Base-by-base conservation (phyloP, 92 coral and sea anemone species). In the Umimayanthus chanpuru region DNA sequence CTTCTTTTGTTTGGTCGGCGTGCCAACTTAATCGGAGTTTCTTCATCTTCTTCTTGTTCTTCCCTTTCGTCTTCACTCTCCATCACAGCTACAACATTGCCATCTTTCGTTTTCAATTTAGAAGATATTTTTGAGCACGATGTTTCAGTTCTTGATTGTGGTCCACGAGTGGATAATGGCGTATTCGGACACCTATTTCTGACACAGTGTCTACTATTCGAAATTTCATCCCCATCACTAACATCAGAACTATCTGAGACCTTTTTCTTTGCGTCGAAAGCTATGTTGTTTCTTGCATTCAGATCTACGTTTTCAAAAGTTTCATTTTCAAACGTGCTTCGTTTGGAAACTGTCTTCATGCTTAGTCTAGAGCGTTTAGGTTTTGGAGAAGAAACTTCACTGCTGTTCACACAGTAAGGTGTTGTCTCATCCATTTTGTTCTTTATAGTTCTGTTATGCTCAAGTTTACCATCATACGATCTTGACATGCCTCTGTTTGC, bases 61-160 rank as follows among this genome's bases (percentile, higher is more conserved):
- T 89, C 92, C 36, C 92, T 94, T 12, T 92, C 94, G 10, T 85
- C 92, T 38, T 93, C 95, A 61, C 94, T 94, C 82, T 93, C 98
- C 90, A 95, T 90, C 12, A 95, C 92, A 23, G 98, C 94, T 53
- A 95, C 92, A 15, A 95, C 94, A 41, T 89, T 66, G 9, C 96
- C 98, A 49, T 87, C 88, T n/a, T 82, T 65, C 30, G 88, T 90
- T 81, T 90, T 93, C n/a, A 92, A 84, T 88, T 91, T 91, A 5
- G 92, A 81, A 36, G 65, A 91, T 21, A 73, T 88, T 56, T 79
- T 76, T 7, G 85, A 58, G 21, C 29, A 73, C 11, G 92, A 73
- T 26, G 73, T 86, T 3, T 70, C 88, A 41, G 23, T 81, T 6
- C 12, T 32, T 15, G 41, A 25, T 25, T 53, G 26, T 43, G 23